Evolutionary conservation across 2,888 invertebrate genomes (phyloP).

Genomic region (Xanthorhoe spadicearia): DNA sequence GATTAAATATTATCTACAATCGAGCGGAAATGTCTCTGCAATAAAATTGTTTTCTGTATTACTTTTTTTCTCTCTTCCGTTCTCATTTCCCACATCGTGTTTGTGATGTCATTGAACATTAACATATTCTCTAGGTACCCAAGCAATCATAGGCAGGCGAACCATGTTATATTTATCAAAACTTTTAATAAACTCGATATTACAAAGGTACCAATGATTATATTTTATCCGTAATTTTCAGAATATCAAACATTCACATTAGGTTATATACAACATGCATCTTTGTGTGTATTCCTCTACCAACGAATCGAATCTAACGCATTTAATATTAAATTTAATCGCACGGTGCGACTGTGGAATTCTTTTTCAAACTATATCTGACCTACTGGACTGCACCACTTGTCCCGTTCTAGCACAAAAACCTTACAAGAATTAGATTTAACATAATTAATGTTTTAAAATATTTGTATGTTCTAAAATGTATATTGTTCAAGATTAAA

Average conservation of each 20-base stretch:
- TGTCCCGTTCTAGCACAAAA: no score
- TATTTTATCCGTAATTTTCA: no score
- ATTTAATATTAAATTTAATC: no score
- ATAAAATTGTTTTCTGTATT: slow-evolving; percentile 70
- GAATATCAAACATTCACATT: no score
- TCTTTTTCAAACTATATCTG: no score
- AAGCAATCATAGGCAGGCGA: slow-evolving; percentile 32
- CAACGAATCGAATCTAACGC: no score
- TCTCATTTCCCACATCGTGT: slow-evolving; percentile 63
- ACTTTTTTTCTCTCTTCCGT: slow-evolving; percentile 70
- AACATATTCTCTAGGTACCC: slow-evolving; percentile 45
- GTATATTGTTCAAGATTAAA: slow-evolving; percentile 14
- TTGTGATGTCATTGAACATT: slow-evolving; percentile 61
- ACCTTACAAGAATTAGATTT: slow-evolving; percentile 1
- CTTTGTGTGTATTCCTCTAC: no score
- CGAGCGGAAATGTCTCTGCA: slow-evolving; percentile 71
- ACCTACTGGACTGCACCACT: no score
- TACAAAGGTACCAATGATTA: neutral
- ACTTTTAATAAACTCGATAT: slow-evolving; percentile 22
- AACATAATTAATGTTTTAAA: neutral
- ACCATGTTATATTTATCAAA: slow-evolving; percentile 34
- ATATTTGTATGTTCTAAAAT: slow-evolving; percentile 1
- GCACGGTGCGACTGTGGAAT: no score
- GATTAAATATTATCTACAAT: slow-evolving; percentile 69
- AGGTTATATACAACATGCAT: no score